Conservation (phyloP, 2,888 invertebrate genomes). For the Polyommatus icarus region DNA sequence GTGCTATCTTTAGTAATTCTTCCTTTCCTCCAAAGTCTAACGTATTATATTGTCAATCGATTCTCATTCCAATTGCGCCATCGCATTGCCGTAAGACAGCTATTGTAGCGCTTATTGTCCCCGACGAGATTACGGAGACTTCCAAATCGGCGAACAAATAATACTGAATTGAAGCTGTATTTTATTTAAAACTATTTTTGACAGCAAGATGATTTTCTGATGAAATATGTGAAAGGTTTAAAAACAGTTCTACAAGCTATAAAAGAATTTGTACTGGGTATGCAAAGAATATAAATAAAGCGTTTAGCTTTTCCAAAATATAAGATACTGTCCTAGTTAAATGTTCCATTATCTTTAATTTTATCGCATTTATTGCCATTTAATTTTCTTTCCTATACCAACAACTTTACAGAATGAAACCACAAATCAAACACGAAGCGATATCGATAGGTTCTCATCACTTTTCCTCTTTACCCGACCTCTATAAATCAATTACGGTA, state of each 20-base stretch:
- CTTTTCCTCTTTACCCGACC: background rate
- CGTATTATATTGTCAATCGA: background rate
- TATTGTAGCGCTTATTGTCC: conserved; percentile 9
- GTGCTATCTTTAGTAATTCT: background rate
- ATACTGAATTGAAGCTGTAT: background rate
- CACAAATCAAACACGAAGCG: no score
- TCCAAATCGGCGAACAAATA: background rate
- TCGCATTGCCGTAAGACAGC: conserved; percentile 1
- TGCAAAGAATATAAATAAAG: no score
- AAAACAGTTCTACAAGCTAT: no score
- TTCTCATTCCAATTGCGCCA: background rate
- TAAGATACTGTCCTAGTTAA: no score
- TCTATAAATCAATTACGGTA: conserved; percentile 2
- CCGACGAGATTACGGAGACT: background rate
- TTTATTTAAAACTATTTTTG: background rate
- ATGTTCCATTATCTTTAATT: no score
- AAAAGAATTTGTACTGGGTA: no score
- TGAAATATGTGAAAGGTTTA: background rate
- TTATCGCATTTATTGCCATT: no score
- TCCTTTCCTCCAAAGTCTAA: background rate
- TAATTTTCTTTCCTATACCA: no score
- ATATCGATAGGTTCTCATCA: background rate
- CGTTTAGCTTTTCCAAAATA: no score
- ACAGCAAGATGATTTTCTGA: no score
- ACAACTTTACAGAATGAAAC: no score